phyloP scores from a whole-genome alignment of 2,797 vertebrate species.

The Acipenser ruthenus region DNA sequence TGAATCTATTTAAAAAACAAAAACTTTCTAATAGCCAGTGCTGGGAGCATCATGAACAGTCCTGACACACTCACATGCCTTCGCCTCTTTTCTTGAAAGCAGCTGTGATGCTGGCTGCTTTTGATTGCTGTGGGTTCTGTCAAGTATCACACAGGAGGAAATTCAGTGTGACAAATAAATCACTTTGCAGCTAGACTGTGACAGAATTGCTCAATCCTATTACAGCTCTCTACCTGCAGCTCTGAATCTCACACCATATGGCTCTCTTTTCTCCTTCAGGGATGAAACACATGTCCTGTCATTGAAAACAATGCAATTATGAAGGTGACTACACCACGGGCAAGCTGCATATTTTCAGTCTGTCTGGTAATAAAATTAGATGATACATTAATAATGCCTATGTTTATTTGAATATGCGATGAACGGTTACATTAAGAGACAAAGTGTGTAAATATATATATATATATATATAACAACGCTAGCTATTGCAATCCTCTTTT shows the following conservation, averaged over 20 bases:
- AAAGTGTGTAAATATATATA: too few relatives aligned
- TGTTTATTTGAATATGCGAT: too few relatives aligned
- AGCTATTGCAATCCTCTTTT: too few relatives aligned
- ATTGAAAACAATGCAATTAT: background rate
- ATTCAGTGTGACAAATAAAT: slow-evolving; percentile 2
- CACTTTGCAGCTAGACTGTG: background rate
- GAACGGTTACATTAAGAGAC: too few relatives aligned
- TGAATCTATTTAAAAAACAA: too few relatives aligned
- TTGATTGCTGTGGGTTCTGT: background rate
- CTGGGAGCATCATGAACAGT: too few relatives aligned
- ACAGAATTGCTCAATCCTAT: slow-evolving; percentile 2
- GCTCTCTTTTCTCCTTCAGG: background rate
- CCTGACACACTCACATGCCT: background rate
- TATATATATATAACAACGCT: too few relatives aligned
- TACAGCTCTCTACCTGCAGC: background rate
- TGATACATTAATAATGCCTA: too few relatives aligned
- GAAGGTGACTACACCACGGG: background rate
- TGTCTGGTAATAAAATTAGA: too few relatives aligned
- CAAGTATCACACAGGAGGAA: slow-evolving; percentile 1
- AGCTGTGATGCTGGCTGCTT: background rate
- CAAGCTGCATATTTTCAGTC: background rate
- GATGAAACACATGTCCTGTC: background rate
- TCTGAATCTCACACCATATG: slow-evolving; percentile 1
- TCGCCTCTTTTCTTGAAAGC: background rate
- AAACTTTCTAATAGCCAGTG: too few relatives aligned